Percentiles rank a stretch among this genome's conserved stretches.
Evolutionary conservation across 2,797 vertebrate species (phyloP).

Genomic region (Kryptopterus vitreolus): DNA sequence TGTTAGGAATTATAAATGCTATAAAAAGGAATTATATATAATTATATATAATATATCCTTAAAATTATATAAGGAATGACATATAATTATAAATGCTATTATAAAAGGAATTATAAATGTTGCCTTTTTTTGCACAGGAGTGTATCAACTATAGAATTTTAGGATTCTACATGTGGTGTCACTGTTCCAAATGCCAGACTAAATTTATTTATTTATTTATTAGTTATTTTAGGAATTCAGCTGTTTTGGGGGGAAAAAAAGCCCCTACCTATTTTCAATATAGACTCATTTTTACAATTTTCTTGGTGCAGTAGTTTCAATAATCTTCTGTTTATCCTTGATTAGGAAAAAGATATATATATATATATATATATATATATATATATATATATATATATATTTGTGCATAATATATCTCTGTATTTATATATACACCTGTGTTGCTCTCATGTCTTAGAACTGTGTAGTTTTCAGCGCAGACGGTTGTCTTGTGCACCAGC

Average conservation of each 20-base stretch:
- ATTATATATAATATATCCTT: too few species aligned
- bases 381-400: background rate
- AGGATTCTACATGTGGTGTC: background rate
- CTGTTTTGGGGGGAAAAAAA: background rate
- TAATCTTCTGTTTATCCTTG: background rate
- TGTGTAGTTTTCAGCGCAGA: conserved; percentile 26
- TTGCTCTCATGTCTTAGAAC: background rate
- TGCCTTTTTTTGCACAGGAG: too few species aligned
- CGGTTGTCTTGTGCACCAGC: conserved; percentile 23
- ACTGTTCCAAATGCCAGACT: background rate
- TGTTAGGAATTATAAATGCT: too few species aligned
- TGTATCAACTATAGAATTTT: background rate
- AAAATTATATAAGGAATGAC: too few species aligned
- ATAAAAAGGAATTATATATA: too few species aligned
- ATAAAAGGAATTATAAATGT: too few species aligned
- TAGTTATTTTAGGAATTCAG: too few species aligned
- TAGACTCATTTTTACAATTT: background rate
- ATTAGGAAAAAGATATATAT: background rate
- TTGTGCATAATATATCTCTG: background rate
- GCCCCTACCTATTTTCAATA: background rate
- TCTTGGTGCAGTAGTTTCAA: background rate
- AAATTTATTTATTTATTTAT: too few species aligned
- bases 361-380: background rate
- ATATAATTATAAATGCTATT: too few species aligned
- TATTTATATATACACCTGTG: background rate